Base-by-base conservation (phyloP, 2,113 vertebrate species). In the Osmerus eperlanus region DNA sequence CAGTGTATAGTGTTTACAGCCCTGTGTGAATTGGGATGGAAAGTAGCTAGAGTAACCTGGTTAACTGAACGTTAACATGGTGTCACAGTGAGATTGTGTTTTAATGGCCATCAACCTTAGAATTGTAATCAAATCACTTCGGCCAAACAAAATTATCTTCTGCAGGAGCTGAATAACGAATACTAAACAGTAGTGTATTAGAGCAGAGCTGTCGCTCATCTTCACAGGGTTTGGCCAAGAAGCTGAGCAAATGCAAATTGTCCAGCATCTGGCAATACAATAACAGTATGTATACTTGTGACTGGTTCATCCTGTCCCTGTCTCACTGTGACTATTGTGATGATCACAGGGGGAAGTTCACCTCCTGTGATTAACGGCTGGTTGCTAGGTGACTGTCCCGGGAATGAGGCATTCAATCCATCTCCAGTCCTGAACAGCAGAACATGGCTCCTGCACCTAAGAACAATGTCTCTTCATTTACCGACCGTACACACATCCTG, bases 361-460 rank as follows among this genome's bases (percentile, higher is more conserved):
- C 75, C 76, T 83, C 73, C 70, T 77, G 69, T 82, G 77, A 81
- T 85, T 81, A 81, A 79, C 76, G 61, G 75, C 58, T 65, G 76
- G 87, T 91, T 91, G 86, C 89, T 88, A 86, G 84, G 87, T 83
- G 83, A 91, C 88, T 56, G 60, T 72, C 55, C 83, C 77, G 74
- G 75, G 80, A 65, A 77, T 54, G 71, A 77, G 71, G 76, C 74
- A 78, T 76, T 81, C 75, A 79, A 72, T 53, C 72, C 67, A 67
- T 70, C 64, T 68, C 61, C 2, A 77, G 70, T 83, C 63, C 65
- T 68, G 65, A 74, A 56, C 81, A 76, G 67, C 70, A 78, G 68
- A 84, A 83, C 74, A 59, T 79, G 71, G 76, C 71, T 47, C 41
- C 76, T 80, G 73, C 6, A 15, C 60, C n/a, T 15, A 25, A 51